Percentiles rank a stretch among this genome's conserved stretches.
Evolutionary conservation across 2,113 vertebrate genomes (phyloP).

Genomic region (Engystomops pustulosus): DNA sequence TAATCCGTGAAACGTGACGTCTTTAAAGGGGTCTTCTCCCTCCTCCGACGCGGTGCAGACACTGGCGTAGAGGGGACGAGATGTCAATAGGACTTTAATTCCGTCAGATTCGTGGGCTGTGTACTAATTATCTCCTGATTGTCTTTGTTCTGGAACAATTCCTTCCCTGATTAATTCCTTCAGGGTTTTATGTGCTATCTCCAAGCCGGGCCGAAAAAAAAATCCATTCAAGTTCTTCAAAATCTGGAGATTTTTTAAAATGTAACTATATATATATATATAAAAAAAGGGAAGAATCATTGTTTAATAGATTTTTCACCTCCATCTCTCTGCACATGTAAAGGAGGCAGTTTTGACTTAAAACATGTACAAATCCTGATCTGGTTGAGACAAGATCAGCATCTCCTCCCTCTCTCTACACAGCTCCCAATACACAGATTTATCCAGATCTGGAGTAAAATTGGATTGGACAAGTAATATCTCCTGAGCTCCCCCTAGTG

Average conservation of each 20-base stretch:
- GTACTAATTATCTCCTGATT: constrained; percentile 19
- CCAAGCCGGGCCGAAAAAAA: not conserved
- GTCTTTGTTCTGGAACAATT: constrained; percentile 31
- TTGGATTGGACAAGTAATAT: no score
- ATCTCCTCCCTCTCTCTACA: no score
- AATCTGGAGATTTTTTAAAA: not conserved
- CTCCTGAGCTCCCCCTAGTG: no score
- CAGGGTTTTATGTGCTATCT: constrained; percentile 3
- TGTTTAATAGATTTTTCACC: no score
- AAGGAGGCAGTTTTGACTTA: no score
- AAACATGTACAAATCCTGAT: no score
- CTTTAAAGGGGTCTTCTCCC: not conserved
- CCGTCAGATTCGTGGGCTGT: not conserved
- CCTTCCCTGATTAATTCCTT: constrained; percentile 11
- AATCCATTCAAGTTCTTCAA: not conserved
- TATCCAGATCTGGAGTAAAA: no score
- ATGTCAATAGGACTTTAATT: constrained; percentile 30
- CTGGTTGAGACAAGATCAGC: no score
- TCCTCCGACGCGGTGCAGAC: constrained; percentile 22
- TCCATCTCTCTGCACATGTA: no score
- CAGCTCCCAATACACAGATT: no score
- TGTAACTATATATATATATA: no score
- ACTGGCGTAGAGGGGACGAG: not conserved
- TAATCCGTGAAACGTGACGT: not conserved
- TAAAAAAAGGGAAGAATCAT: no score